A percentile compares a stretch with the other conserved stretches of the same genome.
These are phyloP conservation scores for Thomomys bottae DNA, from an alignment of 2,113 vertebrate genomes.

Conservation along the genomic window DNA sequence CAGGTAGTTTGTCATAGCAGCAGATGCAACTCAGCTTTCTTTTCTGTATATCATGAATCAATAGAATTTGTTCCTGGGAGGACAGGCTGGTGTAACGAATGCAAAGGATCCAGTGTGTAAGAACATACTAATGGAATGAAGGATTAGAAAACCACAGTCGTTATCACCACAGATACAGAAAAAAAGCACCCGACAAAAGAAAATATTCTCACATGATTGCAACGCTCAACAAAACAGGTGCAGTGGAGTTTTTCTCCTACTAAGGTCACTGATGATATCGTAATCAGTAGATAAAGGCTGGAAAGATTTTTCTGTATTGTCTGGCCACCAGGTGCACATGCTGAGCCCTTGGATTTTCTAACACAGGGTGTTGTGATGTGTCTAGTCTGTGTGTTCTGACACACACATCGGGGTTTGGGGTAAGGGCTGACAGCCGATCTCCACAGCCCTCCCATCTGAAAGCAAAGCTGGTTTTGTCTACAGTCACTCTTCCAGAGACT, in stretches of 20 bases:
- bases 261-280: no score
- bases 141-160: not conserved
- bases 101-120: not conserved
- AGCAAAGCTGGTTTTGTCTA: not conserved
- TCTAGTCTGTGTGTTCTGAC: not conserved
- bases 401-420: rapidly evolving
- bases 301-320: not conserved
- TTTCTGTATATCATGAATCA: not conserved
- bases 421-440: rapidly evolving
- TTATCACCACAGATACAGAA: not conserved
- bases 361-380: rapidly evolving
- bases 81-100: not conserved
- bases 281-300: not conserved
- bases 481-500: not conserved
- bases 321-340: not conserved
- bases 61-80: not conserved
- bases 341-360: not conserved
- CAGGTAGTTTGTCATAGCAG: not conserved
- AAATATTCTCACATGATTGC: not conserved
- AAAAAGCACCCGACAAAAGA: not conserved
- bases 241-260: not conserved
- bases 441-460: rapidly evolving
- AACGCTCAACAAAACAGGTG: not conserved
- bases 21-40: not conserved
- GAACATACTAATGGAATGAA: no score